Conservation (phyloP, 1,140 invertebrate species). For the Ericerus pela region DNA sequence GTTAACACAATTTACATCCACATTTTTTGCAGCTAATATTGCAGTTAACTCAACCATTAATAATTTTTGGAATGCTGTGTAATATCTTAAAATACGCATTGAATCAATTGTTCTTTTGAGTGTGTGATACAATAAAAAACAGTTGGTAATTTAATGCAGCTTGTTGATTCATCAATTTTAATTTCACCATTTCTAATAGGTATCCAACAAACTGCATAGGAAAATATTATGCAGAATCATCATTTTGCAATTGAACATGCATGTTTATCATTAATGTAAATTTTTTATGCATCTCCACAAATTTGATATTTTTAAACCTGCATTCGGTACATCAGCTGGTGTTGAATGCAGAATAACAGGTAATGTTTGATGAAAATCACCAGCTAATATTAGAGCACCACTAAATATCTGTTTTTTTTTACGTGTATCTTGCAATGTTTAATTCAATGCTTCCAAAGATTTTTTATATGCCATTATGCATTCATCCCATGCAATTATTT, state of each 20-base stretch:
- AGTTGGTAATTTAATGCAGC: slow-evolving; percentile 16
- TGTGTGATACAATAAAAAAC: slow-evolving; percentile 21
- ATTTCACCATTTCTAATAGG: slow-evolving; percentile 14
- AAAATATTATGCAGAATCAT: slow-evolving; percentile 22
- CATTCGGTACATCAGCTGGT: slow-evolving; percentile 20
- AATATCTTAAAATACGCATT: slow-evolving; percentile 30
- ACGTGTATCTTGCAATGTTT: slow-evolving; percentile 20
- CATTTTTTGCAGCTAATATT: slow-evolving; percentile 31
- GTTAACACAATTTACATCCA: slow-evolving; percentile 29
- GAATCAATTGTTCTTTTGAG: slow-evolving; percentile 29
- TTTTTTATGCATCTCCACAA: slow-evolving; percentile 31
- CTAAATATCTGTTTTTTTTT: slow-evolving; percentile 14
- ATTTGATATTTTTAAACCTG: slow-evolving; percentile 30
- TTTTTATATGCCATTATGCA: slow-evolving; percentile 8
- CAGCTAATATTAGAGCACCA: slow-evolving; percentile 18
- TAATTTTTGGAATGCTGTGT: slow-evolving; percentile 29
- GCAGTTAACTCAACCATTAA: slow-evolving; percentile 29
- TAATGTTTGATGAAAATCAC: slow-evolving; percentile 31
- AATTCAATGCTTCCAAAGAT: slow-evolving; percentile 23
- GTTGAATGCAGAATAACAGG: slow-evolving; percentile 32
- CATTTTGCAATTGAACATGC: slow-evolving; percentile 18
- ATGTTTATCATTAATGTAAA: slow-evolving; percentile 22
- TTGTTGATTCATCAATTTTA: slow-evolving; percentile 4
- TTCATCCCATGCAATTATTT: slow-evolving; percentile 30
- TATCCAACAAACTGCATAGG: slow-evolving; percentile 24